Evolutionary conservation across 2,113 vertebrate species (phyloP).

Genomic region (Sander lucioperca): DNA sequence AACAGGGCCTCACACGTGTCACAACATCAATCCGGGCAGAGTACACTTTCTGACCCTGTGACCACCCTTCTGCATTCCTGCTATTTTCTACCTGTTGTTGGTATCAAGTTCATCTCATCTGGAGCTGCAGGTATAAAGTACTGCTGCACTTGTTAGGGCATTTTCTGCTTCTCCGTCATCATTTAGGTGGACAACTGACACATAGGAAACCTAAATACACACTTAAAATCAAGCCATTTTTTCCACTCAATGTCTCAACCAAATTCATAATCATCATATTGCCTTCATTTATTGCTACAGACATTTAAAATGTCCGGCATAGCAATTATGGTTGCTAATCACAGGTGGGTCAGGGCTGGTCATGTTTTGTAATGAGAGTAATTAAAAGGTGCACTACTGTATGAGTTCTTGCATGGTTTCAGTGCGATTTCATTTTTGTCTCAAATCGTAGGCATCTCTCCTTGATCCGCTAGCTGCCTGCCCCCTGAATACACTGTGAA

Average conservation of each 20-base stretch:
- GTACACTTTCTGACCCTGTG: constrained; percentile 22
- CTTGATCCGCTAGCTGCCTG: too few relatives aligned
- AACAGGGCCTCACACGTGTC: constrained; percentile 67
- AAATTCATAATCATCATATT: neutral
- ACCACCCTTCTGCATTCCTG: constrained; percentile 1
- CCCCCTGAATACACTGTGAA: too few relatives aligned
- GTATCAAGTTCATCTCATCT: neutral
- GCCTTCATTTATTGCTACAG: neutral
- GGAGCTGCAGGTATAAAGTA: neutral
- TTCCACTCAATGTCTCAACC: too few relatives aligned
- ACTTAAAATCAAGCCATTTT: neutral
- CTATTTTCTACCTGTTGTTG: constrained; percentile 29
- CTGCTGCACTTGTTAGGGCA: constrained; percentile 34
- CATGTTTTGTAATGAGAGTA: constrained; percentile 3
- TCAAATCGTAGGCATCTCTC: too few relatives aligned
- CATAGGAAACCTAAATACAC: neutral
- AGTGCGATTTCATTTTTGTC: too few relatives aligned
- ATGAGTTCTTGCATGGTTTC: too few relatives aligned
- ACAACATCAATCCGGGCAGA: constrained; percentile 45
- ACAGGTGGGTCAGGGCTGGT: neutral
- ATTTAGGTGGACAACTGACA: neutral
- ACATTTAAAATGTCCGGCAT: neutral
- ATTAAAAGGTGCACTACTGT: neutral
- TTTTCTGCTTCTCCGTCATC: neutral
- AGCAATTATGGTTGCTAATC: neutral